phyloP scores from a whole-genome alignment of 1,140 invertebrate species.

The Monomorium pharaonis region DNA sequence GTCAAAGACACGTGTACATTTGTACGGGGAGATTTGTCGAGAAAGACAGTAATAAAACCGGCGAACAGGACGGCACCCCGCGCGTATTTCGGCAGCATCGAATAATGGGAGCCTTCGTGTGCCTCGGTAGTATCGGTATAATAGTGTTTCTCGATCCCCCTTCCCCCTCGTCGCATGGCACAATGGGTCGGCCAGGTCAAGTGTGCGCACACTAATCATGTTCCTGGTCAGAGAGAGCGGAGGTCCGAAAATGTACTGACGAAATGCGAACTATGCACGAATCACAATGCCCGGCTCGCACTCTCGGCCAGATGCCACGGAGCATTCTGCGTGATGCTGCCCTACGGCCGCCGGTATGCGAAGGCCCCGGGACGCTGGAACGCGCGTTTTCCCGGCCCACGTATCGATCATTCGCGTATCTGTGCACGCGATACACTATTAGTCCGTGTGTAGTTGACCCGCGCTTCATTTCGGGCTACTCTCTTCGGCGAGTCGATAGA shows the following conservation, averaged over 20 bases:
- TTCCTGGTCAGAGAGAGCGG: constrained; percentile 68
- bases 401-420: constrained; percentile 43
- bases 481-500: not conserved
- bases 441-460: constrained; percentile 12
- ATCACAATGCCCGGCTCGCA: constrained; percentile 67
- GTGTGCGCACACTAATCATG: constrained; percentile 74
- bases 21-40: not conserved
- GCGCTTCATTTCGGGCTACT: constrained; percentile 9
- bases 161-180: not conserved
- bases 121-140: constrained; percentile 65
- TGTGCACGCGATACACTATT: constrained; percentile 20
- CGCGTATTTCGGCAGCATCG: constrained; percentile 48
- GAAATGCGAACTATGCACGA: constrained; percentile 72
- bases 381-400: constrained; percentile 40
- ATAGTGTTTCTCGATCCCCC: constrained; percentile 56
- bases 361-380: constrained; percentile 33
- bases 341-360: constrained; percentile 48
- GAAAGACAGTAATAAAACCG: constrained; percentile 63
- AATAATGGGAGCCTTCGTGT: constrained; percentile 60
- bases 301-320: constrained; percentile 71
- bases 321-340: constrained; percentile 60
- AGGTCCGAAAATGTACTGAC: constrained; percentile 70
- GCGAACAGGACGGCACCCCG: constrained; percentile 22
- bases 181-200: constrained; percentile 71
- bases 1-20: not conserved